Evolutionary conservation across 2,797 vertebrate species (phyloP), one percentile per base, ranked within the genome.

Genomic region (Dendrocincla fuliginosa): DNA sequence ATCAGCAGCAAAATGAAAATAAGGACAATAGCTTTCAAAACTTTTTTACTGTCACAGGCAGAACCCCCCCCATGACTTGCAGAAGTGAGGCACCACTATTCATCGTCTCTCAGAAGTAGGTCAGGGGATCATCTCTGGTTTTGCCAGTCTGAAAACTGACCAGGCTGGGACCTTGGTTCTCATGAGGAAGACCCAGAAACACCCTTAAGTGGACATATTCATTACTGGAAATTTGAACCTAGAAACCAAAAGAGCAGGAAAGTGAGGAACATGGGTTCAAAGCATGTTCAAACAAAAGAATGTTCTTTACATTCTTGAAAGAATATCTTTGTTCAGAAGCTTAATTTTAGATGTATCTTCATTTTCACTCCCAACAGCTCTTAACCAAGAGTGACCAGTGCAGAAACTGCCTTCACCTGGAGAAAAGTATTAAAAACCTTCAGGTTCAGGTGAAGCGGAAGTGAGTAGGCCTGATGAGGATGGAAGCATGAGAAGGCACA

Each of bases 101-200:
- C 41, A 5, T 33, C 1, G 0, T 14, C 30, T 42, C 69, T 95
- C 83, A 95, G 70, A 96, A 97, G 39, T 74, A 75, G 32, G 6
- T 59, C 59, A 97, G 59, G 18, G 91, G 91, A 71, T 97, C 96
- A 2, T 84, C 76, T 49, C 6, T 92, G 47, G 74, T 92, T 84
- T 97, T 97, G 41, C 79, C 93, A 46, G 90, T 92, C 77, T 96
- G 30, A 82, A 46, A 96, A 33, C 1, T 0, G 0, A 0, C 20
- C 47, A 97, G 93, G 2, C 3, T 64, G 41, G 84, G 92, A 30
- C 15, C 52, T 79, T 78, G 2, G 5, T 95, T 73, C 25, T 25
- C 10, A 0, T 9, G 0, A 70, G 87, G 80, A 94, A 96, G 91
- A 33, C 8, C 1, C 46, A 18, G 0, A n/a, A 83, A 93, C 44